Evolutionary conservation across 2,113 vertebrate species (phyloP).

Genomic region (Chunga burmeisteri): DNA sequence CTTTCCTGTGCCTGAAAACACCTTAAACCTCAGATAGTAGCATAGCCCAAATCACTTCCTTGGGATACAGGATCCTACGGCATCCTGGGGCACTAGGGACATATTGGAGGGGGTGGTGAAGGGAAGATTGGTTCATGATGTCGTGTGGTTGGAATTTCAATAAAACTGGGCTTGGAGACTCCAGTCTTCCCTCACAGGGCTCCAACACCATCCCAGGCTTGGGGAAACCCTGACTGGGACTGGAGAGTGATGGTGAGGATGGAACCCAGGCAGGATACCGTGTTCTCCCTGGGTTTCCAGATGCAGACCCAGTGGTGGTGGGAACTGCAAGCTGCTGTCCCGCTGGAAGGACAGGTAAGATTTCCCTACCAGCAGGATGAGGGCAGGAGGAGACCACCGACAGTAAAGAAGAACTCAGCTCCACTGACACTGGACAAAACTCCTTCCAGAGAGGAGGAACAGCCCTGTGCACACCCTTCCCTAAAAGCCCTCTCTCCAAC

Average conservation of each 20-base stretch:
- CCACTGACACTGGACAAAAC: not conserved
- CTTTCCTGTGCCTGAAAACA: not conserved
- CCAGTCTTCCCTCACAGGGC: not conserved
- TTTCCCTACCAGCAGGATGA: not conserved
- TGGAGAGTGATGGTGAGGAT: not conserved
- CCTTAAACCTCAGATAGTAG: not conserved
- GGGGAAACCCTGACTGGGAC: not conserved
- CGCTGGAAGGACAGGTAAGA: not conserved
- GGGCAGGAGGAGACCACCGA: fast-evolving
- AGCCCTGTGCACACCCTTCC: not conserved
- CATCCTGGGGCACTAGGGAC: not conserved
- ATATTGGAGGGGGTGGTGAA: not conserved
- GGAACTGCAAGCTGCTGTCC: not conserved
- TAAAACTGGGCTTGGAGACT: not conserved
- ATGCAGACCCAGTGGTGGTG: not conserved
- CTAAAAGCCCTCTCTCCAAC: not conserved
- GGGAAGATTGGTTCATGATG: not conserved
- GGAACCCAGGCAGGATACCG: fast-evolving
- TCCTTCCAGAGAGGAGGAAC: not conserved
- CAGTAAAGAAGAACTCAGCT: not conserved
- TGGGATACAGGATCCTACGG: not conserved
- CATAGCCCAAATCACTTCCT: not conserved
- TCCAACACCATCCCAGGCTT: not conserved
- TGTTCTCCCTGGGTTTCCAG: not conserved
- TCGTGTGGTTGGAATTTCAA: not conserved